Percentiles rank a stretch among this genome's conserved stretches.
These are phyloP conservation scores for Catocala sponsa DNA, from an alignment of 2,888 invertebrate genomes.

Conservation along the genomic window DNA sequence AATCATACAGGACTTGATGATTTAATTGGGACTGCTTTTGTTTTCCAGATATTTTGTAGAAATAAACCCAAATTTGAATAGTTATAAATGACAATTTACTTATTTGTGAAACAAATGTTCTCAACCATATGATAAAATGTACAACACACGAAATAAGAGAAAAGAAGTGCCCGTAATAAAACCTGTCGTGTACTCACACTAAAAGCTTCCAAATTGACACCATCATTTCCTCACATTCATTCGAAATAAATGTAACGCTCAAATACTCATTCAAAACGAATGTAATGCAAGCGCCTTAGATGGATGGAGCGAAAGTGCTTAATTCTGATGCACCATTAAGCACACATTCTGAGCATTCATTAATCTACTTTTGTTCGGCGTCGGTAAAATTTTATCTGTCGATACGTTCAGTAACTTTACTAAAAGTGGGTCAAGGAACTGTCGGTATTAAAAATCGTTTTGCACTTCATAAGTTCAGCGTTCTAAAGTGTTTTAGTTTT, in stretches of 20 bases:
- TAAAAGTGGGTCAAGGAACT: slow-evolving; percentile 25
- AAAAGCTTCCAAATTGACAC: neutral
- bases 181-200: neutral
- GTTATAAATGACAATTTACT: too few species aligned
- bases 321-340: slow-evolving; percentile 30
- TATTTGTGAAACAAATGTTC: too few species aligned
- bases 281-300: neutral
- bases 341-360: slow-evolving; percentile 20
- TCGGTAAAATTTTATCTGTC: slow-evolving; percentile 15
- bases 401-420: slow-evolving; percentile 21
- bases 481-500: slow-evolving; percentile 2
- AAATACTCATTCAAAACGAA: neutral
- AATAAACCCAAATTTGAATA: too few species aligned
- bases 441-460: slow-evolving; percentile 10
- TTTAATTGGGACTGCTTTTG: too few species aligned
- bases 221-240: slow-evolving; percentile 1
- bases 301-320: slow-evolving; percentile 9
- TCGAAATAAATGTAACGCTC: neutral
- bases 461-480: slow-evolving; percentile 9
- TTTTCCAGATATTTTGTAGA: too few species aligned
- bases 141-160: too few species aligned
- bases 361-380: slow-evolving; percentile 11
- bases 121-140: too few species aligned
- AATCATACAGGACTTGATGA: too few species aligned
- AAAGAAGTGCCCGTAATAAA: neutral